A percentile compares a stretch with the other conserved stretches of the same genome.
These are phyloP conservation scores for Nesogale talazaci DNA, from an alignment of 2,113 vertebrate genomes.

Conservation along the genomic window DNA sequence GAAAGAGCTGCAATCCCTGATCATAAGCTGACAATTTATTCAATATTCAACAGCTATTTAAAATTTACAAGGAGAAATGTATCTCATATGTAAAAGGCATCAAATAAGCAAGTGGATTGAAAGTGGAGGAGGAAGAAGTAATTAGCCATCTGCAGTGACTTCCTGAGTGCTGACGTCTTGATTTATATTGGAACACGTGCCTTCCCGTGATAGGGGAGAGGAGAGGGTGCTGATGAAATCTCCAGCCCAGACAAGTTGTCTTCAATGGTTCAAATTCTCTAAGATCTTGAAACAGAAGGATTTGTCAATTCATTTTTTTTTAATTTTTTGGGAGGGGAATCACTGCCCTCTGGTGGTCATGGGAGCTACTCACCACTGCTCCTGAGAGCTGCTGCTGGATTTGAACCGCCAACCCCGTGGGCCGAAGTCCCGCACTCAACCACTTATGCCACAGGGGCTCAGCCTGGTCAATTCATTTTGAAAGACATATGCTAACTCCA, in stretches of 20 bases:
- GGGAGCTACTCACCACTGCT: no score
- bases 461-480: neutral
- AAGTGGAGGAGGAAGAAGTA: conserved; percentile 61
- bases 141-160: conserved; percentile 62
- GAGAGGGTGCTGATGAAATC: neutral
- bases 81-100: conserved; percentile 61
- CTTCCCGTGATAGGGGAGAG: neutral
- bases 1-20: neutral
- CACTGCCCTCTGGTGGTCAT: no score
- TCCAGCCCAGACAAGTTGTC: neutral
- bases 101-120: conserved; percentile 66
- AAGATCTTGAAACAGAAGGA: neutral
- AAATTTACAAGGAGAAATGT: conserved; percentile 65
- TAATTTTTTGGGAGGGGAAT: no score
- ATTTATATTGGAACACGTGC: conserved; percentile 44
- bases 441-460: no score
- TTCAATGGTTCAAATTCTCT: neutral
- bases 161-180: conserved; percentile 36
- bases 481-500: neutral
- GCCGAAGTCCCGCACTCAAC: no score
- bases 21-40: conserved; percentile 35
- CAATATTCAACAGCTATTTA: conserved; percentile 58
- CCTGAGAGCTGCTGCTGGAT: no score
- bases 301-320: neutral
- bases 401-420: no score